These are phyloP conservation scores for Odontamblyopus lacepedii DNA, from an alignment of 2,797 vertebrate genomes.

Conservation along the genomic window DNA sequence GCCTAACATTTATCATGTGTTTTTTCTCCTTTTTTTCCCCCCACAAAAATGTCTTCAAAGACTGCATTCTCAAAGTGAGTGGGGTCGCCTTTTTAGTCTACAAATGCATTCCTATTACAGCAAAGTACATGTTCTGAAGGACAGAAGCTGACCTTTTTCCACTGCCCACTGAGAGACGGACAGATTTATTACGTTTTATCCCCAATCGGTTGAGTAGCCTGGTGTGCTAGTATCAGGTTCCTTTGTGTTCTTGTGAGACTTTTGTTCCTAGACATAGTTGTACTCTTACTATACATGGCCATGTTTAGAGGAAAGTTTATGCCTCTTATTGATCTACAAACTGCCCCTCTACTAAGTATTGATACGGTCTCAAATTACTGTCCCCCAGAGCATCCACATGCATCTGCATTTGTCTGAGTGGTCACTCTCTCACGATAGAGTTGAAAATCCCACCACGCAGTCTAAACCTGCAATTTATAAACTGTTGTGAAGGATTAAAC, in stretches of 20 bases:
- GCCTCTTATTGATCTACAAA: constrained; percentile 52
- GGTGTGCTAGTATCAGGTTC: constrained; percentile 25
- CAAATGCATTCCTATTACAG: constrained; percentile 13
- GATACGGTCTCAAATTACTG: constrained; percentile 51
- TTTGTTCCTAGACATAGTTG: constrained; percentile 32
- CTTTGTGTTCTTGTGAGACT: constrained; percentile 32
- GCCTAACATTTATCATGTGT: too few species aligned
- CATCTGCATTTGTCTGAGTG: constrained; percentile 22
- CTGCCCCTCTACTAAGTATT: constrained; percentile 50
- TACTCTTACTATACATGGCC: constrained; percentile 28
- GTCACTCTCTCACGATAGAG: constrained; percentile 22
- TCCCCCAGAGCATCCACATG: constrained; percentile 18
- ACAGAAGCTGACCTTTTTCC: constrained; percentile 31
- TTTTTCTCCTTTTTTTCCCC: too few species aligned
- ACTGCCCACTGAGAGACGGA: constrained; percentile 9
- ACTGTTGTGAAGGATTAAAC: constrained; percentile 13
- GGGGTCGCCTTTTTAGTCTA: background rate
- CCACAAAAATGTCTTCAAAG: too few species aligned
- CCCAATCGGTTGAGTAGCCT: constrained; percentile 9
- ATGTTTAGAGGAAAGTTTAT: constrained; percentile 28
- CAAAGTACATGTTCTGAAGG: constrained; percentile 12
- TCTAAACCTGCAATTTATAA: constrained; percentile 15
- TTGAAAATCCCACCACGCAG: constrained; percentile 13
- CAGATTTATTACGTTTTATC: constrained; percentile 12
- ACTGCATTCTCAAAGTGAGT: too few species aligned